A percentile compares a stretch with the other conserved stretches of the same genome.
Conservation (phyloP, 2,797 vertebrate genomes). For the Sebastes reedi region DNA sequence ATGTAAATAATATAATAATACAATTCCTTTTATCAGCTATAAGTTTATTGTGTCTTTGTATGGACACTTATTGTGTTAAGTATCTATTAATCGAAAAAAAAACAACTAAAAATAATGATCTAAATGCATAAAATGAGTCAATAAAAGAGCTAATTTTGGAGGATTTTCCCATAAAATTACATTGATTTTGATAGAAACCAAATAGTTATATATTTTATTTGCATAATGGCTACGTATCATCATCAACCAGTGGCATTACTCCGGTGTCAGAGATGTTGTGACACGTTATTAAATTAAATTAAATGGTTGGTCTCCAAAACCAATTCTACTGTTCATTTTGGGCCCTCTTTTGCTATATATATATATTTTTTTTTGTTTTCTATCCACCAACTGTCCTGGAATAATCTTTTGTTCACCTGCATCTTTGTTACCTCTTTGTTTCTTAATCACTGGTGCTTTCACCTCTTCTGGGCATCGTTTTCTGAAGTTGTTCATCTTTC, state of each 20-base stretch:
- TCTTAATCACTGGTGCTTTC: background rate
- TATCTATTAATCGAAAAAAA: too few relatives aligned
- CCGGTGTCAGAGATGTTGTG: fast-evolving
- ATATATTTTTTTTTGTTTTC: background rate
- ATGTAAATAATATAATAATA: too few relatives aligned
- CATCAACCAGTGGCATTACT: too few relatives aligned
- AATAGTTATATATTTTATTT: too few relatives aligned
- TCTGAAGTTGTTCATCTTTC: background rate
- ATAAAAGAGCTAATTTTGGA: background rate
- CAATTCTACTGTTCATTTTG: background rate
- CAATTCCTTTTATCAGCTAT: too few relatives aligned
- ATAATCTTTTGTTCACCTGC: background rate
- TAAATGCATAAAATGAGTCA: too few relatives aligned
- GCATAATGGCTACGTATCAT: too few relatives aligned
- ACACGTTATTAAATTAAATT: background rate
- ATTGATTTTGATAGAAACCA: too few relatives aligned
- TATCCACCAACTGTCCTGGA: background rate
- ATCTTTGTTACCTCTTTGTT: background rate
- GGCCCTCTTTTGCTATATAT: background rate
- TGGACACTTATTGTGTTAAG: too few relatives aligned
- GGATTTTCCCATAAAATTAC: background rate
- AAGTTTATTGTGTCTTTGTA: too few relatives aligned
- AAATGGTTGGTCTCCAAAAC: background rate
- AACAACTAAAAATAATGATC: too few relatives aligned
- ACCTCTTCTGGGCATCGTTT: background rate